Base-by-base conservation (phyloP, 2,113 vertebrate species). In the Axis porcinus region DNA sequence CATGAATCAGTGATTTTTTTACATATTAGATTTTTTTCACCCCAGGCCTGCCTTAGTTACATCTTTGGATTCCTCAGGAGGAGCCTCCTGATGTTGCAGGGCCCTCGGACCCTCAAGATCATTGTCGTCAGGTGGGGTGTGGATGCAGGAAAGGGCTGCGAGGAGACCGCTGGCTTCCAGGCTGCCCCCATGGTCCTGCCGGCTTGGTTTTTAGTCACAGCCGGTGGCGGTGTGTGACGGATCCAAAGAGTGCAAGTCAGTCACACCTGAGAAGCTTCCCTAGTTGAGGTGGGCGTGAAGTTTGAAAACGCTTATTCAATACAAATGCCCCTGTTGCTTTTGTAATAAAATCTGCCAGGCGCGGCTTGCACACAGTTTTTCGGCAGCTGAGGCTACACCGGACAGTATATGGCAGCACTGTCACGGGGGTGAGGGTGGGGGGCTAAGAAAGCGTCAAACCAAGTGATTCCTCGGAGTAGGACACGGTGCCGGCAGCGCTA, bases 121-220 rank as follows among this genome's bases (percentile, higher is more conserved):
- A 57, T 17, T 27, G 4, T 45, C 17, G 8, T 13, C 1, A 10
- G 2, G 21, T 1, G 28, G 27, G 14, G 64, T 7, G 33, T 28
- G 55, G 70, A 36, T 17, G 21, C 23, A 23, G 58, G 45, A 19
- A 47, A 13, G 30, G 45, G 47, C 82, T n/a, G 21, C 5, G 27
- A 40, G 1, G 16, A 60, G n/a, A 21, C 17, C 2, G 0, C 55
- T 36, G 90, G 62, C 62, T 10, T 2, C 6, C 2, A 10, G 1
- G n/a, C 33, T 55, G 60, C 55, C 67, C 43, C 47, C 3, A 6
- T 33, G 47, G 23, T 67, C 47, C 70, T 76, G 47, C 19, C 40
- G 5, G 27, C 13, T 17, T 36, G 21, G 52, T 13, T 50, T 16
- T 58, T 55, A 54, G 27, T 78, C 40, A 54, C 9, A 82, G 54